Evolutionary conservation across 2,113 vertebrate genomes (phyloP).

Genomic region (Cervus canadensis): DNA sequence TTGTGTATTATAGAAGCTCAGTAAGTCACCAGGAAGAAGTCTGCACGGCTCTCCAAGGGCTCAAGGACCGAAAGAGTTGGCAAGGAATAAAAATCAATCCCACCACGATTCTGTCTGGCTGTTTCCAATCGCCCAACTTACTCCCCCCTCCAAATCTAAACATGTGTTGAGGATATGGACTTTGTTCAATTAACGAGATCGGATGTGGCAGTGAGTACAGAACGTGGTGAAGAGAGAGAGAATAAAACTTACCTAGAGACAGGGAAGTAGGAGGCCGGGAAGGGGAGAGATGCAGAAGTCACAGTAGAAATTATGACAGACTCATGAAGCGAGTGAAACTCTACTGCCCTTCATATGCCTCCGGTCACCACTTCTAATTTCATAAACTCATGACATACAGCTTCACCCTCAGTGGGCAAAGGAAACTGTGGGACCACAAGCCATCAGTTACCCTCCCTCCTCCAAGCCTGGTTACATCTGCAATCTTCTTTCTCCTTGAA

Average conservation of each 20-base stretch:
- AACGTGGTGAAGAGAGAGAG: not conserved
- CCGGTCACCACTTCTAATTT: not conserved
- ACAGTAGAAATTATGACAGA: not conserved
- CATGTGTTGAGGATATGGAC: not conserved
- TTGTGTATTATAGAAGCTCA: not conserved
- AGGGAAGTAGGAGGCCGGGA: not conserved
- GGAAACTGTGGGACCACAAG: not conserved
- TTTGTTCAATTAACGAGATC: not conserved
- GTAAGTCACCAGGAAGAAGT: not conserved
- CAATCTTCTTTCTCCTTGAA: not conserved
- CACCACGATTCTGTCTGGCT: not conserved
- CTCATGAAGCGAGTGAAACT: accelerated
- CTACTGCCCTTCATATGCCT: not conserved
- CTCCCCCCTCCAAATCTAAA: not conserved
- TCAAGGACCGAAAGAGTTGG: not conserved
- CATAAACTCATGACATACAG: not conserved
- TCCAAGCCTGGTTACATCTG: not conserved
- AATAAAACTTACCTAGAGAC: not conserved
- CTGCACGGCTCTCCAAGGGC: not conserved
- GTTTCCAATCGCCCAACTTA: not conserved
- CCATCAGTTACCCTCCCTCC: not conserved
- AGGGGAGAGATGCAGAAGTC: not conserved
- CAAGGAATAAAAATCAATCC: not conserved
- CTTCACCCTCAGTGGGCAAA: not conserved
- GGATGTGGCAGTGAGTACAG: not conserved